A percentile compares a stretch with the other conserved stretches of the same genome.
Evolutionary conservation across 1,140 invertebrate species (phyloP).

Genomic region (Forficula auricularia): DNA sequence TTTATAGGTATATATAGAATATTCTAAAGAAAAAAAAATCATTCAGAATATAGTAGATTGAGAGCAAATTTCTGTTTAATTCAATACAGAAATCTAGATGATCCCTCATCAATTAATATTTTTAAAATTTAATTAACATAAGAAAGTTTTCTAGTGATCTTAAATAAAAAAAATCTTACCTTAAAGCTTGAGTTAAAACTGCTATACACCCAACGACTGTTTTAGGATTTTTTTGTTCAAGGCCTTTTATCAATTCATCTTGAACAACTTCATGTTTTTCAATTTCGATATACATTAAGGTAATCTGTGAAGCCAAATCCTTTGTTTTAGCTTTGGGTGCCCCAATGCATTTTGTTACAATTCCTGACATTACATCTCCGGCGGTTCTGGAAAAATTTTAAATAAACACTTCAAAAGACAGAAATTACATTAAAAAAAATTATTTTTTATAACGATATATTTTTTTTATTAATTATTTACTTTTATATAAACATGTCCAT

Average conservation of each 20-base stretch:
- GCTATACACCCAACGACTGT: conserved; percentile 72
- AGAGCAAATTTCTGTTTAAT: too few species aligned
- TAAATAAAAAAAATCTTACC: conserved; percentile 24
- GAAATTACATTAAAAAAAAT: conserved; percentile 11
- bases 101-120: too few species aligned
- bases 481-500: background rate
- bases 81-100: too few species aligned
- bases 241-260: conserved; percentile 83
- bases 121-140: too few species aligned
- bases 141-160: too few species aligned
- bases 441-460: background rate
- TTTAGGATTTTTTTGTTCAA: conserved; percentile 92
- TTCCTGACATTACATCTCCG: conserved; percentile 72
- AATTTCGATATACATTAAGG: conserved; percentile 87
- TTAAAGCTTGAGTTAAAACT: conserved; percentile 53
- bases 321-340: conserved; percentile 81
- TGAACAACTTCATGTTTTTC: conserved; percentile 82
- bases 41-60: too few species aligned
- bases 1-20: too few species aligned
- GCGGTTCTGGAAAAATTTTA: conserved; percentile 59
- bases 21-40: too few species aligned
- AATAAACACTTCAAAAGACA: too few species aligned
- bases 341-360: conserved; percentile 82
- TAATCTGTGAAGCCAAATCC: conserved; percentile 74
- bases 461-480: background rate